A percentile compares a stretch with the other conserved stretches of the same genome.
phyloP scores from a whole-genome alignment of 2,113 vertebrate genomes.

The Ailuropoda melanoleuca region DNA sequence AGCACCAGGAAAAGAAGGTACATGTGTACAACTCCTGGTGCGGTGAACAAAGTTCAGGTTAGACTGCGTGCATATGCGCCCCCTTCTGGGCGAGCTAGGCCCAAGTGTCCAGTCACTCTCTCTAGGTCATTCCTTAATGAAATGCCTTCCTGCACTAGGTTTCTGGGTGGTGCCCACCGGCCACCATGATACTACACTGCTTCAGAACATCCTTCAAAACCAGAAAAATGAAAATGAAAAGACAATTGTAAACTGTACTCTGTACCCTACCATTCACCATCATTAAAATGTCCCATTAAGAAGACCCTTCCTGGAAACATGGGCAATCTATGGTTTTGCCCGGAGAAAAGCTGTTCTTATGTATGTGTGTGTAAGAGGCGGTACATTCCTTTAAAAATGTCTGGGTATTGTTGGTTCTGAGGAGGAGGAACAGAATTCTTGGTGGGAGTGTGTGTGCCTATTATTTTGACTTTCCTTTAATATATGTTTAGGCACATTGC shows the following conservation, averaged over 20 bases:
- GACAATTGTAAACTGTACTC: neutral
- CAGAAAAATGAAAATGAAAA: slow-evolving; percentile 21
- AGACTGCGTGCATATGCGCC: neutral
- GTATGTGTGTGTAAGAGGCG: too few species aligned
- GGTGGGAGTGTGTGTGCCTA: neutral
- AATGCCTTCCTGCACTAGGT: neutral
- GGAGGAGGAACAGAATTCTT: neutral
- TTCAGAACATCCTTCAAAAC: neutral
- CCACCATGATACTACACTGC: neutral
- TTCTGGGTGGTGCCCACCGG: neutral
- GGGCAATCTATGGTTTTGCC: neutral
- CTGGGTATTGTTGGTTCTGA: neutral
- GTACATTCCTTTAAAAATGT: neutral
- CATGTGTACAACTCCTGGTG: neutral
- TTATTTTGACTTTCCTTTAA: neutral
- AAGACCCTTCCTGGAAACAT: neutral
- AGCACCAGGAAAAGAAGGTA: neutral
- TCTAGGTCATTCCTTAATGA: neutral
- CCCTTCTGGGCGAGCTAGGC: slow-evolving; percentile 1
- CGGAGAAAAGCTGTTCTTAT: neutral
- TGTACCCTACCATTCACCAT: neutral
- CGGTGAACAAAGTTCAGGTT: neutral
- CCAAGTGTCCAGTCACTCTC: neutral
- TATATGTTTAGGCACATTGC: neutral
- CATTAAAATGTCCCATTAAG: slow-evolving; percentile 45